Percentiles rank a stretch among this genome's conserved stretches.
Conservation (phyloP, 2,888 invertebrate genomes). For the Branchipolynoe longqiensis region DNA sequence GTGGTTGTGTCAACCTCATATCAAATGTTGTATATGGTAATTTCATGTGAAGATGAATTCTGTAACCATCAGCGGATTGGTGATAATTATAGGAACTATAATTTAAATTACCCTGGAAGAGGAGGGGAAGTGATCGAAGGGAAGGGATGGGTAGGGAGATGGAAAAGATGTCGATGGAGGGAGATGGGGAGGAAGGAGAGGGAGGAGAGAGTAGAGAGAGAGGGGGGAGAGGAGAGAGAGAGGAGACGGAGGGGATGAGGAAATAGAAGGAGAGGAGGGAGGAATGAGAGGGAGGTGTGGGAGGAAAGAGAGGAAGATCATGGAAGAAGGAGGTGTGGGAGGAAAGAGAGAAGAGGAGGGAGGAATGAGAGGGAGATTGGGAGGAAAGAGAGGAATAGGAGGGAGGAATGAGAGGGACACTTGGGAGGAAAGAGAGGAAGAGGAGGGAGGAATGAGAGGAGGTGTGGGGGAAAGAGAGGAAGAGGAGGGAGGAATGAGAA, state of each 20-base stretch:
- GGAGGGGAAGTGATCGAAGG: too few species aligned
- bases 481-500: not conserved
- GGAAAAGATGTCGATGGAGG: too few species aligned
- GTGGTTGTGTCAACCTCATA: too few species aligned
- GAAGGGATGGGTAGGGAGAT: too few species aligned
- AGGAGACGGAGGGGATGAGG: slow-evolving; percentile 1
- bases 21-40: too few species aligned
- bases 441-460: not conserved
- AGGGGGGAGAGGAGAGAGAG: not conserved
- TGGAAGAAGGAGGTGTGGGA: slow-evolving; percentile 16
- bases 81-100: too few species aligned
- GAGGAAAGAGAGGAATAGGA: not conserved
- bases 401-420: not conserved
- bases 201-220: not conserved
- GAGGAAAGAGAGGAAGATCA: not conserved
- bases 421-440: not conserved
- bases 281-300: not conserved
- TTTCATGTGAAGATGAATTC: too few species aligned
- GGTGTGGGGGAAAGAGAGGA: not conserved
- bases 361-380: not conserved
- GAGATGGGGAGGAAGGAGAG: not conserved
- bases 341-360: slow-evolving; percentile 8
- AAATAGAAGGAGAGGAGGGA: slow-evolving; percentile 40
- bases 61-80: too few species aligned
- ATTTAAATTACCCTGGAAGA: too few species aligned